These are phyloP conservation scores for Sphecodes monilicornis DNA, from an alignment of 2,888 invertebrate species.

Conservation along the genomic window DNA sequence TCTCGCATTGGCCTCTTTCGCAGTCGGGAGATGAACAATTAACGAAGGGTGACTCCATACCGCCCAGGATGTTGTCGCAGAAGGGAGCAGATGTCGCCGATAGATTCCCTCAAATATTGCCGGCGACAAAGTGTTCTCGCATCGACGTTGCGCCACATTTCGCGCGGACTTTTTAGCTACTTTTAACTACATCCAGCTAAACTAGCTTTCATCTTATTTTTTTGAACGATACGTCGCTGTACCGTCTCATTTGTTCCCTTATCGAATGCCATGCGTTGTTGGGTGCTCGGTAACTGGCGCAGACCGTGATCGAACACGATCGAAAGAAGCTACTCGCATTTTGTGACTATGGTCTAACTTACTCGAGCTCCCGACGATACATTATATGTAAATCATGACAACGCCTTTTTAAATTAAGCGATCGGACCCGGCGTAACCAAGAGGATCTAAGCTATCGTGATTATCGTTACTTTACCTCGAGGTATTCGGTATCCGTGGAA, in stretches of 20 bases:
- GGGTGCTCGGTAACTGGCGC: background rate
- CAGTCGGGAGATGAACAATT: slow-evolving; percentile 84
- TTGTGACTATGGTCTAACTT: no score
- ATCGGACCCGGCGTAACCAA: background rate
- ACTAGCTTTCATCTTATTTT: background rate
- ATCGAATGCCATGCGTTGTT: no score
- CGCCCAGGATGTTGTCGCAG: slow-evolving; percentile 80
- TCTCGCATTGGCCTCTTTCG: slow-evolving; percentile 77
- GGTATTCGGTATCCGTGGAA: slow-evolving; percentile 80
- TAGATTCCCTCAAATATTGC: slow-evolving; percentile 44
- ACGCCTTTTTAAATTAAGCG: no score
- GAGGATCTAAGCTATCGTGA: background rate
- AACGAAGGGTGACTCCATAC: slow-evolving; percentile 77
- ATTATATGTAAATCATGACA: no score
- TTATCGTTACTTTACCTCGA: slow-evolving; percentile 77
- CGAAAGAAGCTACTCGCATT: background rate
- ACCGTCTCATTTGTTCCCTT: no score
- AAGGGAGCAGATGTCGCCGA: slow-evolving; percentile 58
- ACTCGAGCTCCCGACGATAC: no score
- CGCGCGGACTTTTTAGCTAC: background rate
- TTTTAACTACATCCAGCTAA: background rate
- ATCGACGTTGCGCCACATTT: background rate
- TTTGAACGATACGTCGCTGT: no score
- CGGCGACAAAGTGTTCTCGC: background rate
- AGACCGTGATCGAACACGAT: background rate